Conservation (phyloP, 35 echinoderm and acorn worm genomes). For the Ophiothrix spiculata region DNA sequence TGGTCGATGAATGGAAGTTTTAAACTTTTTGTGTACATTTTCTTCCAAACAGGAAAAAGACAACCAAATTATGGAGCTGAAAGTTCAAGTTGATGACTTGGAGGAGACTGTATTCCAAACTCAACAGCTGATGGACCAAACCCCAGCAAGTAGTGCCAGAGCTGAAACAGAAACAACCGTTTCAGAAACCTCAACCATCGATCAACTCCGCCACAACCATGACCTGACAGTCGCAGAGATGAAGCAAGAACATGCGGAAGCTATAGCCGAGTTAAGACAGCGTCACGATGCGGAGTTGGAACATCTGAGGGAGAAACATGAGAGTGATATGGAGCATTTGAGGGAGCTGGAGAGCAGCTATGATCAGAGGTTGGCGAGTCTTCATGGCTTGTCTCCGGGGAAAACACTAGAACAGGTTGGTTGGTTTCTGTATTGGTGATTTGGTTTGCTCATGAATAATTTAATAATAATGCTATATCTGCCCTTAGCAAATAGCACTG, state of each 20-base stretch:
- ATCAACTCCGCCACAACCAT: conserved; percentile 45
- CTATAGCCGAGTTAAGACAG: conserved; percentile 12
- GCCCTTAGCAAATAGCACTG: too few species aligned
- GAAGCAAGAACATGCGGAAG: conserved; percentile 43
- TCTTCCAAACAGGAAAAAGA: conserved; percentile 70
- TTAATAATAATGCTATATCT: too few species aligned
- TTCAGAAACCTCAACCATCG: not conserved
- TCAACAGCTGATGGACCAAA: conserved; percentile 57
- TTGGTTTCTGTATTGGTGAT: too few species aligned
- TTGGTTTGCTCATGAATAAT: too few species aligned
- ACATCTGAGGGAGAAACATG: conserved; percentile 50
- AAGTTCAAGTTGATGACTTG: conserved; percentile 71
- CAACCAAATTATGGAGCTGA: conserved; percentile 59
- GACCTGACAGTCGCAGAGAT: conserved; percentile 35
- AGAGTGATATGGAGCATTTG: conserved; percentile 66
- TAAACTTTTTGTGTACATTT: too few species aligned
- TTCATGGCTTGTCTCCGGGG: conserved; percentile 80
- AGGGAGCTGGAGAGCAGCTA: conserved; percentile 77
- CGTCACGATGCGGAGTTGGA: conserved; percentile 62
- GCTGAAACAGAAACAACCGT: conserved; percentile 10
- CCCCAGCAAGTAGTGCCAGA: not conserved
- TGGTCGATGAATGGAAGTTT: too few species aligned
- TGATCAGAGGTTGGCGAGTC: conserved; percentile 61
- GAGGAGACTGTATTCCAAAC: conserved; percentile 78
- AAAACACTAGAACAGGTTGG: conserved; percentile 88